These are phyloP conservation scores for Gambusia affinis DNA, from an alignment of 2,113 vertebrate genomes.

Conservation along the genomic window DNA sequence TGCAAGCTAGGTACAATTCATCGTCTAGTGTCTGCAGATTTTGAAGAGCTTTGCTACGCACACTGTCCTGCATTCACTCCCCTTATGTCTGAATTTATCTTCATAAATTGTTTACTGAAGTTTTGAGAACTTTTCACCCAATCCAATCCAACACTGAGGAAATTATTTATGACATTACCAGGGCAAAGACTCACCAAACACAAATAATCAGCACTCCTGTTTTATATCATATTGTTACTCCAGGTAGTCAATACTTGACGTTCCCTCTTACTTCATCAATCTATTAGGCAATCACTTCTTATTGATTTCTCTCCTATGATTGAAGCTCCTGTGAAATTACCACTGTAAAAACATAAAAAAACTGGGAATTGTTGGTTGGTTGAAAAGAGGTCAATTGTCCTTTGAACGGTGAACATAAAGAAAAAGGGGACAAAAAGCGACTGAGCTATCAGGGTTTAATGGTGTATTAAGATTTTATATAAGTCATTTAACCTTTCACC, in stretches of 20 bases:
- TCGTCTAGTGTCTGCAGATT: too few relatives aligned
- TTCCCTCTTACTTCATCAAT: neutral
- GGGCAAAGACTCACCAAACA: neutral
- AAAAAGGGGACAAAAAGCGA: neutral
- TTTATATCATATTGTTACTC: neutral
- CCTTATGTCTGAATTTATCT: too few relatives aligned
- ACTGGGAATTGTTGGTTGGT: slow-evolving; percentile 32
- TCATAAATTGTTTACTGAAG: too few relatives aligned
- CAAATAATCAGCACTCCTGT: neutral
- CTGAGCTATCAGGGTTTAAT: slow-evolving; percentile 21
- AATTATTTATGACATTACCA: neutral
- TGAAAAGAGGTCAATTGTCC: slow-evolving; percentile 38
- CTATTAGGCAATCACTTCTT: slow-evolving; percentile 7
- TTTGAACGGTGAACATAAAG: slow-evolving; percentile 18
- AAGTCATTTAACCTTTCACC: slow-evolving; percentile 68
- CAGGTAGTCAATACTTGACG: neutral
- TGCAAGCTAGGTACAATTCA: too few relatives aligned
- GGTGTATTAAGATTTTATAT: slow-evolving; percentile 35
- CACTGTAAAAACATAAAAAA: slow-evolving; percentile 9
- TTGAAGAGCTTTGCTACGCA: too few relatives aligned
- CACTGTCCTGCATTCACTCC: too few relatives aligned
- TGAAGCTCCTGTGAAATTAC: slow-evolving; percentile 5
- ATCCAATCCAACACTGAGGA: neutral
- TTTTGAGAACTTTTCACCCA: neutral
- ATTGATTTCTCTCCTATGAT: slow-evolving; percentile 6